Evolutionary conservation across 30 jellyfish, hydroid and myxozoan genomes (phyloP).

Genomic region (Kudoa iwatai): DNA sequence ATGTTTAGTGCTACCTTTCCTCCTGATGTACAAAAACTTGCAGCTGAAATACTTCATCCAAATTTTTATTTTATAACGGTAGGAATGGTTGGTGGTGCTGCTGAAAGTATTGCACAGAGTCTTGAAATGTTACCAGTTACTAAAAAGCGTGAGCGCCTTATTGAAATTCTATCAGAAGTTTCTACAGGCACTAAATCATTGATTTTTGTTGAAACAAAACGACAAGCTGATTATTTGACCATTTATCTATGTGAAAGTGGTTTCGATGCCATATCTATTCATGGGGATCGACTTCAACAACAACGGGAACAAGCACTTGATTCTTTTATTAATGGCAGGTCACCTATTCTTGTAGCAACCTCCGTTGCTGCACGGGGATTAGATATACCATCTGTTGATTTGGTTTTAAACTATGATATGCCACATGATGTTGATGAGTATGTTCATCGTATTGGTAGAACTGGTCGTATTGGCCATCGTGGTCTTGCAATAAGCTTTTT

Average conservation of each 20-base stretch:
- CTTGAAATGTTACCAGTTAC: conserved; percentile 17
- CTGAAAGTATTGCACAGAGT: conserved; percentile 29
- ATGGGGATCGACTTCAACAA: conserved; percentile 83
- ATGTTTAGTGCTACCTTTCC: conserved; percentile 98
- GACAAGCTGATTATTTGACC: conserved; percentile 85
- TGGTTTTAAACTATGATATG: conserved; percentile 48
- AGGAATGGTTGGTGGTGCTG: conserved; percentile 88
- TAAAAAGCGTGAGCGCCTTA: conserved; percentile 26
- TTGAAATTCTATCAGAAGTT: conserved; percentile 6
- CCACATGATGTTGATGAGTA: conserved; percentile 70
- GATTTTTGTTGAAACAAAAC: conserved; percentile 64
- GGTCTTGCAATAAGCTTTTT: conserved; percentile 69
- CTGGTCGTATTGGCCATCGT: conserved; percentile 79
- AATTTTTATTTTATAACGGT: conserved; percentile 46
- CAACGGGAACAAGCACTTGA: conserved; percentile 85
- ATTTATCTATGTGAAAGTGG: conserved; percentile 42
- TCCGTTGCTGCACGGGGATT: conserved; percentile 97
- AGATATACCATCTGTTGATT: conserved; percentile 66
- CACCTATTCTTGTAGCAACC: conserved; percentile 59
- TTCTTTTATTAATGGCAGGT: conserved; percentile 32
- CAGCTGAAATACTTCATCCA: conserved; percentile 19
- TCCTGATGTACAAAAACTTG: conserved; percentile 49
- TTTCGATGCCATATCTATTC: conserved; percentile 51
- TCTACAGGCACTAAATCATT: conserved; percentile 2
- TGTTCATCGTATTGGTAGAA: conserved; percentile 81